Evolutionary conservation across 2,888 invertebrate species (phyloP).

Genomic region (Phalangium opilio): DNA sequence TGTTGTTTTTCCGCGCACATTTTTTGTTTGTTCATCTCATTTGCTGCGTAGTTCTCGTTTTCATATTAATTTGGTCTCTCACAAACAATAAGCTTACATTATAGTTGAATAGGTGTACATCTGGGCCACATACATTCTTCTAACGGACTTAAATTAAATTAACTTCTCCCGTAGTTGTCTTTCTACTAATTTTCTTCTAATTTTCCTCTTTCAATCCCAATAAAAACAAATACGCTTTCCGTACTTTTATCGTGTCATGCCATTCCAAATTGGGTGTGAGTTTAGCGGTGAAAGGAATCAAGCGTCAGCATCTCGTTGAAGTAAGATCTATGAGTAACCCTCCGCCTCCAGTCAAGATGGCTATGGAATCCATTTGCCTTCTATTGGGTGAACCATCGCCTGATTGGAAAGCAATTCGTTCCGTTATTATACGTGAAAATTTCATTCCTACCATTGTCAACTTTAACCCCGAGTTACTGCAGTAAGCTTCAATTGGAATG

Average conservation of each 20-base stretch:
- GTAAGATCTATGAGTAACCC: constrained; percentile 37
- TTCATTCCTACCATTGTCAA: constrained; percentile 32
- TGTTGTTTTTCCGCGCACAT: constrained; percentile 3
- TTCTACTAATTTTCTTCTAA: too few relatives aligned
- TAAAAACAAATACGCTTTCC: too few relatives aligned
- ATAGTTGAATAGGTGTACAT: too few relatives aligned
- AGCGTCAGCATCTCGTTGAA: constrained; percentile 37
- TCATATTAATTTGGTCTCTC: not conserved
- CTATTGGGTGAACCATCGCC: constrained; percentile 35
- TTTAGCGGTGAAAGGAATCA: constrained; percentile 38
- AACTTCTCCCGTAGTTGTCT: too few relatives aligned
- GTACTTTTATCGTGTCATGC: too few relatives aligned
- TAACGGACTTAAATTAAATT: too few relatives aligned
- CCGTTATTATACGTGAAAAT: constrained; percentile 37
- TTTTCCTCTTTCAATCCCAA: too few relatives aligned
- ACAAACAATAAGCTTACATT: too few relatives aligned
- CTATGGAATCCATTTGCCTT: constrained; percentile 38
- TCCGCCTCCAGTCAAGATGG: constrained; percentile 35
- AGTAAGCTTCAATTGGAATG: constrained; percentile 27
- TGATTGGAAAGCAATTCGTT: constrained; percentile 37
- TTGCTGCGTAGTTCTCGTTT: not conserved
- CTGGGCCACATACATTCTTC: too few relatives aligned
- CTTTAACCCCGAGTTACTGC: constrained; percentile 36
- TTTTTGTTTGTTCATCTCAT: not conserved
- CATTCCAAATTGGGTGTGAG: not conserved